phyloP scores from a whole-genome alignment of 1,140 invertebrate genomes.

The Plodia interpunctella region DNA sequence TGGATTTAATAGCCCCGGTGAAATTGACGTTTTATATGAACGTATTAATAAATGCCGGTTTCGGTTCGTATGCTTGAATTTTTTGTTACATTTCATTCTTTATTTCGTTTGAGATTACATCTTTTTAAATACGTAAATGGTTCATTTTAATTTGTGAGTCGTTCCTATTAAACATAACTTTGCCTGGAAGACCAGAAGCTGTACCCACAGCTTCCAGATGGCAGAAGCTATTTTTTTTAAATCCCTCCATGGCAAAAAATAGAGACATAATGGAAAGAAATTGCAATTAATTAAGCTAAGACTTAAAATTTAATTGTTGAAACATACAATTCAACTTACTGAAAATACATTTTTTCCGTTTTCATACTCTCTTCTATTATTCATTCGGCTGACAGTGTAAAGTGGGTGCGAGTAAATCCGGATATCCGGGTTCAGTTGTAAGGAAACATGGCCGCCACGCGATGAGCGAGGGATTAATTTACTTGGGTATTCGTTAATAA shows the following conservation, averaged over 20 bases:
- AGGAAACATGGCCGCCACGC: constrained; percentile 32
- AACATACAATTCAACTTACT: neutral
- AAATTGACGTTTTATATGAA: constrained; percentile 24
- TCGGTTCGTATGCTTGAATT: neutral
- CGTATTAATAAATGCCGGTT: constrained; percentile 9
- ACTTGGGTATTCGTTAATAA: no score
- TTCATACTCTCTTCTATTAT: constrained; percentile 9
- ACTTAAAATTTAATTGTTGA: neutral
- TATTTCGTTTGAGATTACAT: neutral
- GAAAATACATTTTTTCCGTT: neutral
- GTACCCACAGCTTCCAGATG: no score
- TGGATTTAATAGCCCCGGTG: constrained; percentile 32
- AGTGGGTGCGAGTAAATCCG: constrained; percentile 29
- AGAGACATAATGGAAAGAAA: neutral
- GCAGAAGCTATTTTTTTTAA: no score
- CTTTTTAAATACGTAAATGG: neutral
- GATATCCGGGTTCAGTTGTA: constrained; percentile 45
- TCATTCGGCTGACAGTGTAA: constrained; percentile 34
- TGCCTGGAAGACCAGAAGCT: no score
- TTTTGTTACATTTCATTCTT: neutral
- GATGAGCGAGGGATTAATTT: constrained; percentile 19
- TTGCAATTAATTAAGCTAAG: no score
- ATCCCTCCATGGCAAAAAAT: no score
- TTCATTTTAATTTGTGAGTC: no score
- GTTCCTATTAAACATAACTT: no score